Conservation (phyloP, 1,140 invertebrate species). For the Papilio polyxenes region DNA sequence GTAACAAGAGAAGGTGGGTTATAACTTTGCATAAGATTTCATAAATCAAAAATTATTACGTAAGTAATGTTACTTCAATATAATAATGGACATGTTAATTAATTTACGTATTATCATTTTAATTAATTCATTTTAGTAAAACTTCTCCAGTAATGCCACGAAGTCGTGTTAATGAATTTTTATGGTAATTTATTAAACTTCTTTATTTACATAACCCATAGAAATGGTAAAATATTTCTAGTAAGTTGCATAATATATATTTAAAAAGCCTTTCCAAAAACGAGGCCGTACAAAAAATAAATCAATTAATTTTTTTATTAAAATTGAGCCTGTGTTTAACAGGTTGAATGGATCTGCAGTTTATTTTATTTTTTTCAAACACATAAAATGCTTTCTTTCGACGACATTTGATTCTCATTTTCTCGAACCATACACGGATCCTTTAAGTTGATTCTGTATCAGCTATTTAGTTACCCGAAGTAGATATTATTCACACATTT, state of each 20-base stretch:
- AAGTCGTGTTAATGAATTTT: too few relatives aligned
- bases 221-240: background rate
- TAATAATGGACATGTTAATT: background rate
- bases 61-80: background rate
- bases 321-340: too few relatives aligned
- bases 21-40: background rate
- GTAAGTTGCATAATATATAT: too few relatives aligned
- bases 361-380: background rate
- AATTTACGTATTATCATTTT: background rate
- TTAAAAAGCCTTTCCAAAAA: too few relatives aligned
- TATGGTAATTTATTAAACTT: background rate
- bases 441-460: constrained; percentile 20
- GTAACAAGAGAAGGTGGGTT: background rate
- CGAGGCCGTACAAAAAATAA: too few relatives aligned
- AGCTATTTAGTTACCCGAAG: constrained; percentile 13
- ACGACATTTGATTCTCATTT: background rate
- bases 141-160: too few relatives aligned
- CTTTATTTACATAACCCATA: background rate
- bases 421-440: background rate
- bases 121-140: background rate
- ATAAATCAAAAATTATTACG: background rate
- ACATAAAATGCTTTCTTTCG: background rate
- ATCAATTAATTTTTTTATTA: too few relatives aligned
- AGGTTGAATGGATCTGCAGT: too few relatives aligned
- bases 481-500: constrained; percentile 23